Base-by-base conservation (phyloP, 1,140 invertebrate species). In the Papilio glaucus region DNA sequence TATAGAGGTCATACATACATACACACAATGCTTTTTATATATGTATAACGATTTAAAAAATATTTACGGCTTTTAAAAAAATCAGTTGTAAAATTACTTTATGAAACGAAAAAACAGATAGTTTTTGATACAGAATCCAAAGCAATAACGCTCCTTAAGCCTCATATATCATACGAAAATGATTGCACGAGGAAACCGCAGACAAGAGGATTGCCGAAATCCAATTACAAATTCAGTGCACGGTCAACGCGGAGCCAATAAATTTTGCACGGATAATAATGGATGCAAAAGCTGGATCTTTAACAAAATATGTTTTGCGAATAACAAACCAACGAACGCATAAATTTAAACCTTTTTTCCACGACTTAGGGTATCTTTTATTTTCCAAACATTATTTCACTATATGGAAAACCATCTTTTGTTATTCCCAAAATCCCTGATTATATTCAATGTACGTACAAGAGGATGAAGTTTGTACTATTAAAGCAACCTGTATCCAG, bases 191-290 rank as follows among this genome's bases (percentile, higher is more conserved):
- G 63, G 71, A 72, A 74, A 69, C 53, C 72, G 37, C 72, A 72
- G 74, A 78, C 60, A 61, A 73, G 62, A 65, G 69, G 41, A 65
- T 65, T 76, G 42, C 72, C 71, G 72, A 78, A 80, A 74, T 74
- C 72, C 74, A 78, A 82, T 82, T 80, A 82, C 68, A 75, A 75
- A 82, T 82, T 82, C 81, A 77, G 76, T 49, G 45, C 78, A 83
- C 74, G 75, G 72, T 60, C 72, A 73, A 73, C 74, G 45, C 42
- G 29, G 45, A 72, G 74, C 72, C 73, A 57, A 78, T 78, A 82
- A 76, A 78, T 83, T 80, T 72, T 71, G 29, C 41, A 76, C 74
- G 77, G 80, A 83, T 74, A 77, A 79, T 77, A 75, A 83, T 77
- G 75, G 78, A 74, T 57, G 71, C 60, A 60, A 49, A 38, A 41